Evolutionary conservation across 2,888 invertebrate genomes (phyloP), one percentile per base, ranked within the genome.

Genomic region (Caenorhabditis japonica): DNA sequence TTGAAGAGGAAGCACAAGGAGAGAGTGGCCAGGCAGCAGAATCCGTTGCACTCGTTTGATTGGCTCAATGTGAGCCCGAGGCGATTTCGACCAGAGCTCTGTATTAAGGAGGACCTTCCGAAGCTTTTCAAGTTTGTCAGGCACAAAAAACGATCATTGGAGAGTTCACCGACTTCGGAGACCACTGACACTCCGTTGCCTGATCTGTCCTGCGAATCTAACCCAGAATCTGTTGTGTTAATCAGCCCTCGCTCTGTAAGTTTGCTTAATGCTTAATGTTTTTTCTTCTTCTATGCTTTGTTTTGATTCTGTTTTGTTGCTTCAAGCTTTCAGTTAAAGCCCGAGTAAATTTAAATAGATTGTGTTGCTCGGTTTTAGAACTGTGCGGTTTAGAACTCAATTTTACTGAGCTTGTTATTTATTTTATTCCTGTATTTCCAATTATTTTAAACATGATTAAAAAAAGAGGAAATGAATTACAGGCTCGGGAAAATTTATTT

Each of bases 61-160:
- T 86, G 86, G 86, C 77, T 86, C 33, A 84, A 86, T 62, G 77
- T 86, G 12, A 81, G 81, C n/a, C 86, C 86, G 8, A 44, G 80
- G 36, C 41, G 72, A 23, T 68, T 73, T 38, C 61, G 59, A 3
- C 73, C 76, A 38, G 75, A 79, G 10, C 69, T 75, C 23, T 47
- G 53, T 25, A 77, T 83, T 33, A 64, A 75, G 30, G 76, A 79
- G 2, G 84, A 84, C 49, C 77, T 84, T 5, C 79, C 83, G 7
- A 75, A 76, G 10, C 70, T 84, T 5, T 83, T 83, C 62, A 79
- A 77, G 27, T 75, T 77, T 23, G 82, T 83, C 5, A 43, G 80
- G 5, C 47, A 47, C 5, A 68, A 34, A 8, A 69, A 66, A n/a
- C 30, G 56, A 23, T 51, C 74, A 0, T 36, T 56, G 44, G 59